phyloP scores from a whole-genome alignment of 2,888 invertebrate species.

The Ernsta delagoae region DNA sequence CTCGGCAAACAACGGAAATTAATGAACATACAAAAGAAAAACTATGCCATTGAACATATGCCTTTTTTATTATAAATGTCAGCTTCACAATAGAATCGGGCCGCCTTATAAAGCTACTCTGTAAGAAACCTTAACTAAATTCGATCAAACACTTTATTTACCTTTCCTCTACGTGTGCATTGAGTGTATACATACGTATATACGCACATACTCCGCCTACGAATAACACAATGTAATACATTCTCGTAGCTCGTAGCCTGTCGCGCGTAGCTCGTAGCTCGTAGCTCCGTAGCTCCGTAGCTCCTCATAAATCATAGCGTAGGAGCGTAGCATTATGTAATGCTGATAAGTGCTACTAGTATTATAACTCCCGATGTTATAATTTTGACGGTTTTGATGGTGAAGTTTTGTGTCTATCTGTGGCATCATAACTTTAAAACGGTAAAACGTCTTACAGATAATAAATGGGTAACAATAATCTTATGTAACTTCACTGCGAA shows the following conservation, averaged over 20 bases:
- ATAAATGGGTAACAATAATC: no score
- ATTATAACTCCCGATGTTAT: no score
- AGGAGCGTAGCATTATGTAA: background rate
- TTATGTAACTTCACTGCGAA: background rate
- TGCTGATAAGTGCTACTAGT: no score
- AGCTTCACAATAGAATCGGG: background rate
- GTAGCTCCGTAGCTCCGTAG: no score
- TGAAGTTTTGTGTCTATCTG: no score
- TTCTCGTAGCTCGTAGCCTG: slow-evolving; percentile 15
- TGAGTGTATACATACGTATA: background rate
- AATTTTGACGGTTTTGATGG: no score
- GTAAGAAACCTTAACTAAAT: background rate
- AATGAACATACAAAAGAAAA: no score
- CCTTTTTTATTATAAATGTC: no score
- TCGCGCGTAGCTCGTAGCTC: slow-evolving; percentile 7
- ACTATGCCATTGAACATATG: no score
- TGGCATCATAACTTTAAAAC: no score
- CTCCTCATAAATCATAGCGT: slow-evolving; percentile 17
- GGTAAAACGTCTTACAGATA: no score
- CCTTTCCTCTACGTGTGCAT: background rate
- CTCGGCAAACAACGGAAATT: no score
- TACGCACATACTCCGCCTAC: background rate
- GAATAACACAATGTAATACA: slow-evolving; percentile 1
- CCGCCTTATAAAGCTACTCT: background rate
- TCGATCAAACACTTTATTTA: slow-evolving; percentile 5